Conservation (phyloP, 2,113 vertebrate genomes). For the Sarotherodon lohbergeri region DNA sequence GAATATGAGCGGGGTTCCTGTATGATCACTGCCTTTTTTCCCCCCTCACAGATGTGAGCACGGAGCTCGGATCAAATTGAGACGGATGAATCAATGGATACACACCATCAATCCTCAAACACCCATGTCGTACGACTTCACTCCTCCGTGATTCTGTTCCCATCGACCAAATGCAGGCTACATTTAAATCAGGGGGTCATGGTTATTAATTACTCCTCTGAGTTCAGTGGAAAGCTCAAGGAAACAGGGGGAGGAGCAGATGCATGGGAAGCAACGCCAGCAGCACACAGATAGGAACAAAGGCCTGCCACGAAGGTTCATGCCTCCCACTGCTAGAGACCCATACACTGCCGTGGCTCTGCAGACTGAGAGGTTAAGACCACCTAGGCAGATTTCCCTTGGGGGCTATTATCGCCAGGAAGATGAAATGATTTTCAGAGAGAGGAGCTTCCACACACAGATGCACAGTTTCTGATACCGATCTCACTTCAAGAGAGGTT, state of each 20-base stretch:
- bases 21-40: not conserved
- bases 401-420: slow-evolving; percentile 54
- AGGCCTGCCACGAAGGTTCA: slow-evolving; percentile 52
- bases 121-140: slow-evolving; percentile 41
- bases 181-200: slow-evolving; percentile 51
- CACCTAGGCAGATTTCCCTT: slow-evolving; percentile 69
- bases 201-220: slow-evolving; percentile 67
- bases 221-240: slow-evolving; percentile 49
- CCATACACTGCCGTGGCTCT: slow-evolving; percentile 31
- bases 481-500: not conserved
- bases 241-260: slow-evolving; percentile 24
- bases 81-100: slow-evolving; percentile 50
- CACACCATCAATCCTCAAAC: slow-evolving; percentile 44
- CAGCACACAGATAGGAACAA: slow-evolving; percentile 60
- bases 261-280: slow-evolving; percentile 8
- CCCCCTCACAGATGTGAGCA: not conserved
- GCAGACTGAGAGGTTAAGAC: slow-evolving; percentile 59
- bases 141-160: slow-evolving; percentile 51
- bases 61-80: slow-evolving; percentile 28
- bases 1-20: not conserved
- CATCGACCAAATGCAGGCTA: slow-evolving; percentile 45
- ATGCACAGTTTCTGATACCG: slow-evolving; percentile 26
- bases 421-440: slow-evolving; percentile 69
- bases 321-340: slow-evolving; percentile 52
- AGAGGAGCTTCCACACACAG: slow-evolving; percentile 41